phyloP scores from a whole-genome alignment of 2,797 vertebrate genomes.

The Scolopax bukidnonensis region DNA sequence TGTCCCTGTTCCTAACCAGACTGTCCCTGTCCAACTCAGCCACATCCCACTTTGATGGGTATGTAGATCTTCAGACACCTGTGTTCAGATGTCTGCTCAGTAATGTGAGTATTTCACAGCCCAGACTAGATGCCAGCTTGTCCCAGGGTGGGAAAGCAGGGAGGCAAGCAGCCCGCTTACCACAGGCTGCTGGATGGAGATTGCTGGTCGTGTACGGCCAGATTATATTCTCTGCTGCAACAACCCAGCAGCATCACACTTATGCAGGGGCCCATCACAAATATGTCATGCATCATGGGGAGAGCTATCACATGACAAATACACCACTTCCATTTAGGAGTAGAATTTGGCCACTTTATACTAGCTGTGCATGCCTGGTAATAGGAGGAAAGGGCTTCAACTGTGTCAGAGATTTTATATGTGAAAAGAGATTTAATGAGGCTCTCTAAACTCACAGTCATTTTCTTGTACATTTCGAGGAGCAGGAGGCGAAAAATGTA shows the following conservation, averaged over 20 bases:
- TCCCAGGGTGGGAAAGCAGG: neutral
- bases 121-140: neutral
- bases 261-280: neutral
- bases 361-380: neutral
- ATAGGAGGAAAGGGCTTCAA: neutral
- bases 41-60: neutral
- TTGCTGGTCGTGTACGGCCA: neutral
- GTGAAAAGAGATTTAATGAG: conserved; percentile 32
- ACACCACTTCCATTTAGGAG: neutral
- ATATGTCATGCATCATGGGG: neutral
- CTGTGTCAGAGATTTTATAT: neutral
- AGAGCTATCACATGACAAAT: neutral
- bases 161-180: neutral
- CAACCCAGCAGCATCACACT: neutral
- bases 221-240: neutral
- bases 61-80: neutral
- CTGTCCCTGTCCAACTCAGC: neutral
- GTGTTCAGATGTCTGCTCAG: neutral
- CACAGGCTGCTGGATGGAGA: neutral
- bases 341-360: neutral
- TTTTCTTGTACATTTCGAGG: neutral
- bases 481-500: neutral
- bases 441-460: neutral
- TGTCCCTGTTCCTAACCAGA: neutral
- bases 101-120: neutral